Percentiles rank a stretch among this genome's conserved stretches.
Evolutionary conservation across 1,140 invertebrate species (phyloP).

Genomic region (Eriocheir sinensis): DNA sequence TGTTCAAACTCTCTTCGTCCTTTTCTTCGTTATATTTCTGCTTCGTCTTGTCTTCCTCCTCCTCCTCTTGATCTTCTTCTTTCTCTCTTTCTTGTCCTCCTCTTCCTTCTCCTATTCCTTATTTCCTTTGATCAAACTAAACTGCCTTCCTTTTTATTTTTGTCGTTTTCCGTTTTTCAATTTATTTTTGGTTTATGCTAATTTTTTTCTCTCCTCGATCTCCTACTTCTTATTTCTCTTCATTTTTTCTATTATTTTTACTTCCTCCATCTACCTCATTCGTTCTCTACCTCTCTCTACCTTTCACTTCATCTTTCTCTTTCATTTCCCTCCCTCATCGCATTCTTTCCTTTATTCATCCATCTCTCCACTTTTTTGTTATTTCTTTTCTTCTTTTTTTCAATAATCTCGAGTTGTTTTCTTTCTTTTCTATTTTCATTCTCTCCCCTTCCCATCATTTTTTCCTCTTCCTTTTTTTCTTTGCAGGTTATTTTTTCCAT

Average conservation of each 20-base stretch:
- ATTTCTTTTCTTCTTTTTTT: too few species aligned
- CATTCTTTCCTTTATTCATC: conserved; percentile 30
- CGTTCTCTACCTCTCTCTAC: not conserved
- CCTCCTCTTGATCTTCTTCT: not conserved
- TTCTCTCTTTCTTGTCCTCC: not conserved
- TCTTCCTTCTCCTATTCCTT: too few species aligned
- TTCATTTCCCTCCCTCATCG: not conserved
- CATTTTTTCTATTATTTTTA: not conserved
- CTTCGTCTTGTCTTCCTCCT: not conserved
- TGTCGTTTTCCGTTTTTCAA: too few species aligned
- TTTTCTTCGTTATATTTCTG: not conserved
- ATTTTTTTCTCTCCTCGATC: too few species aligned
- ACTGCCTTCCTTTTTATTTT: too few species aligned
- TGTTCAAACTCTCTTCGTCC: too few species aligned
- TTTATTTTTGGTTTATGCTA: too few species aligned
- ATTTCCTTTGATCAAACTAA: too few species aligned
- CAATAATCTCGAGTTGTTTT: too few species aligned
- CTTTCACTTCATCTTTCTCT: not conserved
- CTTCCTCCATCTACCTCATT: not conserved
- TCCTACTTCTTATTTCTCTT: not conserved
- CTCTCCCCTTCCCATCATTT: not conserved
- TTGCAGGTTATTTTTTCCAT: not conserved
- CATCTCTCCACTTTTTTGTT: too few species aligned
- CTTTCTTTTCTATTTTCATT: not conserved
- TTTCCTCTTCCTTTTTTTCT: not conserved